phyloP scores from a whole-genome alignment of 2,888 invertebrate genomes.

The Ceramica pisi region DNA sequence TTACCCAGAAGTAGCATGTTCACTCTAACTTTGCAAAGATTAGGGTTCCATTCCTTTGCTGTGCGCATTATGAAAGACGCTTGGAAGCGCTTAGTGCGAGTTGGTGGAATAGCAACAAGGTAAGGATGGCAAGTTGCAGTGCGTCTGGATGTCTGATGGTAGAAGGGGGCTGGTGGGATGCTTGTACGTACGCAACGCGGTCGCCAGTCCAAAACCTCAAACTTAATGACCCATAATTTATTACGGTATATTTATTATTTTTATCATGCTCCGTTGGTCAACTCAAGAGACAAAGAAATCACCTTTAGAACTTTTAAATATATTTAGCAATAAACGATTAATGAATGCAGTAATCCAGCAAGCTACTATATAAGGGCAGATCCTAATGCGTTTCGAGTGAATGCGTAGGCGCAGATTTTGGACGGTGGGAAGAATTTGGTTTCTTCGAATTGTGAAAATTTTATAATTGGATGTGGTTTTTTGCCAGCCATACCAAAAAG shows the following conservation, averaged over 20 bases:
- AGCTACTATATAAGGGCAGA: slow-evolving; percentile 76
- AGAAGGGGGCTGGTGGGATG: too few relatives aligned
- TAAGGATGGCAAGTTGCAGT: too few relatives aligned
- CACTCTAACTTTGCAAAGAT: too few relatives aligned
- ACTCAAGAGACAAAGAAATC: slow-evolving; percentile 34
- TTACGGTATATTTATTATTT: not conserved
- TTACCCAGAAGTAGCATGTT: too few relatives aligned
- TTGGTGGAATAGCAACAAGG: too few relatives aligned
- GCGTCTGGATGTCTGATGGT: too few relatives aligned
- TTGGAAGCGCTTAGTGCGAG: too few relatives aligned
- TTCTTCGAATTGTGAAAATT: slow-evolving; percentile 21
- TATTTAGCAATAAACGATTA: slow-evolving; percentile 41
- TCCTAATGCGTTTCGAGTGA: slow-evolving; percentile 72
- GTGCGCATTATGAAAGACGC: too few relatives aligned
- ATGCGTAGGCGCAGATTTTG: slow-evolving; percentile 80
- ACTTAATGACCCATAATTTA: not conserved
- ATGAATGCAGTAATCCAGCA: slow-evolving; percentile 70
- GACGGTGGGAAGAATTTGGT: slow-evolving; percentile 67
- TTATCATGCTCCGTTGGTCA: not conserved
- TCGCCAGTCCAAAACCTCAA: not conserved
- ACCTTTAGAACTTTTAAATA: not conserved
- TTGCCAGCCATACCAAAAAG: not conserved
- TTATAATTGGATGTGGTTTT: slow-evolving; percentile 52
- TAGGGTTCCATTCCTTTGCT: too few relatives aligned
- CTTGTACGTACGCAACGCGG: too few relatives aligned